phyloP scores from a whole-genome alignment of 2,888 invertebrate species.

The Artemia sp. region DNA sequence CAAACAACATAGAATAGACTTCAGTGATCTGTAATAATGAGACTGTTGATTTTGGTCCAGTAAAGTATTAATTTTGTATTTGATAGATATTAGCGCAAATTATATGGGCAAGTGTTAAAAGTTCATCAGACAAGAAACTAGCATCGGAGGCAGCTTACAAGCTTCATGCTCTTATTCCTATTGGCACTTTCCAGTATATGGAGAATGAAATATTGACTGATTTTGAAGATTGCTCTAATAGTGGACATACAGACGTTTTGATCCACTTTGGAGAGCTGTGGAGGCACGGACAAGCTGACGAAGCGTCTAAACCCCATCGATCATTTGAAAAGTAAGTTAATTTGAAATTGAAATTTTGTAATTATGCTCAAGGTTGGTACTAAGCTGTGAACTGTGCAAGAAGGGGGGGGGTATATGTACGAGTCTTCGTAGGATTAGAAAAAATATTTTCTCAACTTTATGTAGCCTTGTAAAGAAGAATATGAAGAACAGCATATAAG shows the following conservation, averaged over 20 bases:
- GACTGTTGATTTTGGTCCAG: too few relatives aligned
- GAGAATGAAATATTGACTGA: not conserved
- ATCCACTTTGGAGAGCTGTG: not conserved
- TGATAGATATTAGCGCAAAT: not conserved
- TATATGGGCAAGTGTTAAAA: not conserved
- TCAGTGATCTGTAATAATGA: too few relatives aligned
- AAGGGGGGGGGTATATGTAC: too few relatives aligned
- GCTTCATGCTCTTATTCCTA: not conserved
- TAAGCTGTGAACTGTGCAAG: too few relatives aligned
- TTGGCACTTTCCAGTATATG: not conserved
- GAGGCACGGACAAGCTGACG: not conserved
- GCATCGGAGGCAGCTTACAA: not conserved
- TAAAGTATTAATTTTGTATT: too few relatives aligned
- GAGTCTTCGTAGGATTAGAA: too few relatives aligned
- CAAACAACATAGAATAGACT: too few relatives aligned
- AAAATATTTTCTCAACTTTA: too few relatives aligned
- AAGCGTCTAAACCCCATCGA: not conserved
- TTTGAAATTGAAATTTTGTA: not conserved
- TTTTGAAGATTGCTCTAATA: not conserved
- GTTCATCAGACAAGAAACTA: not conserved
- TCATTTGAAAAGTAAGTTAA: not conserved
- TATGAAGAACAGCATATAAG: too few relatives aligned
- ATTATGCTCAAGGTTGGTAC: too few relatives aligned
- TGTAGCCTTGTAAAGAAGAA: too few relatives aligned
- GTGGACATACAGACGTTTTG: not conserved